Evolutionary conservation across 2,888 invertebrate species (phyloP), one percentile per base, ranked within the genome.

Genomic region (Himalopsyche kuldschensis): DNA sequence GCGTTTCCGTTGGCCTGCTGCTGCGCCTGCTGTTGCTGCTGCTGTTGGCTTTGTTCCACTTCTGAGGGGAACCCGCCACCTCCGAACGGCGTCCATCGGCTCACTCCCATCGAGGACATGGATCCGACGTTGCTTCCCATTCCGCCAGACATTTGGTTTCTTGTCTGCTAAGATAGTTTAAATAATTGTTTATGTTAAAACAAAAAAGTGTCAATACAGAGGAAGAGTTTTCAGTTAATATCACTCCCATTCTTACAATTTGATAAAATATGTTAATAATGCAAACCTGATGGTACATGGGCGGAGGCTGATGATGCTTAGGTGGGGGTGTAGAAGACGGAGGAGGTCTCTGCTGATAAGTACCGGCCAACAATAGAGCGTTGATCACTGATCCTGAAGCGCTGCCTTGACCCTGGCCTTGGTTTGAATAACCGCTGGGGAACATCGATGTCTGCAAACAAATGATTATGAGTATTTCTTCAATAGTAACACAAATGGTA

Each of bases 91-190:
- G 84, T 82, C 85, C 85, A 86, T 17, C 84, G 90, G 90, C 90
- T 91, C 90, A 89, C 90, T 90, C 87, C 91, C 88, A 87, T 91
- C 90, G 87, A 90, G 90, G 87, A 91, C 90, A 87, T 88, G 86
- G 84, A 88, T 83, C 87, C 88, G 20, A 55, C 55, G 15, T 55
- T 55, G 87, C 69, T 87, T 85, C 78, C 87, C 87, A 85, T 87
- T 85, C 41, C 86, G 41, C 84, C 81, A 11, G 86, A 81, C 82
- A 85, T 81, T 47, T 84, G 86, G 24, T 83, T 84, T 24, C 85
- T 84, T 11, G 82, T 48, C 11, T 78, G 84, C 86, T 86, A 79
- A 31, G 48, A 81, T 80, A 82, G 77, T 46, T 27, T 20, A 31
- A 55, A n/a, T n/a, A n/a, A n/a, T n/a, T n/a, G n/a, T n/a, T 77